A percentile compares a stretch with the other conserved stretches of the same genome.
Conservation (phyloP, 2,888 invertebrate species). For the Scelioninae gen. 2 region DNA sequence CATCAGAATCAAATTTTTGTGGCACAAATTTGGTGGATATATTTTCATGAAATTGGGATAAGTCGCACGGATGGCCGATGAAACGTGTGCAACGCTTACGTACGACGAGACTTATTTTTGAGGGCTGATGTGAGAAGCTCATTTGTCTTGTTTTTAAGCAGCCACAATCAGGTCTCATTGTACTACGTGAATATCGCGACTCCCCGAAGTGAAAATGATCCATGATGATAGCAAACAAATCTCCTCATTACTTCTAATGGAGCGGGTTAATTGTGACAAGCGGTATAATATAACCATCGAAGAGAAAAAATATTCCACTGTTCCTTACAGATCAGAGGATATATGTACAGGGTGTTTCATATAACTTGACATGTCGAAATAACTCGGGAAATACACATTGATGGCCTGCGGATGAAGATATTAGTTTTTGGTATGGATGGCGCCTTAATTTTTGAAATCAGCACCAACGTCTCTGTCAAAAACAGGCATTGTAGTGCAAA, state of each 20-base stretch:
- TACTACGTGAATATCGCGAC: constrained; percentile 47
- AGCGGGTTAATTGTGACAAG: constrained; percentile 33
- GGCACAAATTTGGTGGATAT: constrained; percentile 14
- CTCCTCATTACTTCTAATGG: constrained; percentile 42
- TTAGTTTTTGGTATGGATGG: too few relatives aligned
- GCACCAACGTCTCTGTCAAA: too few relatives aligned
- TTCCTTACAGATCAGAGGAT: too few relatives aligned
- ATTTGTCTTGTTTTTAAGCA: constrained; percentile 57
- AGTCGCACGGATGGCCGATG: background rate
- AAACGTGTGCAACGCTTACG: constrained; percentile 12
- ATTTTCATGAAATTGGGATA: constrained; percentile 31
- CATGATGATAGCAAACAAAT: constrained; percentile 48
- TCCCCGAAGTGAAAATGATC: constrained; percentile 60
- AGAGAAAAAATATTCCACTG: constrained; percentile 25
- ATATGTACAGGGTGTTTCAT: too few relatives aligned
- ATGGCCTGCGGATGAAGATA: too few relatives aligned
- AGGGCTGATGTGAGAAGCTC: constrained; percentile 30
- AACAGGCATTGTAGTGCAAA: too few relatives aligned
- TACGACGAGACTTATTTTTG: constrained; percentile 26
- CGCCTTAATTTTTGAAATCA: too few relatives aligned
- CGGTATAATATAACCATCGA: constrained; percentile 26
- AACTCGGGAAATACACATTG: too few relatives aligned
- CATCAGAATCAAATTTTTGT: constrained; percentile 1
- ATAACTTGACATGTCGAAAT: too few relatives aligned
- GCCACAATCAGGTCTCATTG: constrained; percentile 61